Base-by-base conservation (phyloP, 2,888 invertebrate genomes). In the Ephialtes manifestator region DNA sequence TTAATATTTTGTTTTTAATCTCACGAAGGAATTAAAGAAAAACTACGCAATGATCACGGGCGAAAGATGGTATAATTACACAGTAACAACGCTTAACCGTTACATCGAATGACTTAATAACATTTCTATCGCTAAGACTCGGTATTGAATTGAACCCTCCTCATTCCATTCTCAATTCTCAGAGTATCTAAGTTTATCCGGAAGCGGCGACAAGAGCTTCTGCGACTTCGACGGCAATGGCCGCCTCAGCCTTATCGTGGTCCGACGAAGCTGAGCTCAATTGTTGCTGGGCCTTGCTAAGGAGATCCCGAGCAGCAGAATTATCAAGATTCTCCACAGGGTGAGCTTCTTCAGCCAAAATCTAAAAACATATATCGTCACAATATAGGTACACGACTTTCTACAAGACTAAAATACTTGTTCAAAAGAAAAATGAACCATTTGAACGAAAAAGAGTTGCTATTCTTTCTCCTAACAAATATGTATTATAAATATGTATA, bases 311-410 rank as follows among this genome's bases (percentile, higher is more conserved):
- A 58, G 98, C 97, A 71, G 98, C 98, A 76, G 95, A 94, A 67
- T 95, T 94, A 94, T 99, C 99, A 85, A 99, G 94, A 90, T 96
- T 96, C 89, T 98, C 98, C 65, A 99, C 92, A 13, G 96, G 96
- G 91, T 98, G 98, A 11, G 99, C 99, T 95, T 99, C 99, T 94
- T 99, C 99, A 46, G 99, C 99, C 88, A 99, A 95, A 75, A 99
- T 96, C 96, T 98, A 20, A 67, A 79, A 95, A 87, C 81, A 63
- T 24, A 58, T 15, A 43, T 79, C 43, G 43, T 5, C 63, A 43
- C 39, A 31, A 58, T 58, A 58, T 46, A 63, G 13, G n/a, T n/a
- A 15, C 13, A 48, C 1, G 48, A 24, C n/a, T n/a, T n/a, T 39
- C 4, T 4, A 7, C 4, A 8, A 3, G 35, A 39, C 39, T 39